phyloP scores from a whole-genome alignment of 2,888 invertebrate species.

The Eledone cirrhosa region DNA sequence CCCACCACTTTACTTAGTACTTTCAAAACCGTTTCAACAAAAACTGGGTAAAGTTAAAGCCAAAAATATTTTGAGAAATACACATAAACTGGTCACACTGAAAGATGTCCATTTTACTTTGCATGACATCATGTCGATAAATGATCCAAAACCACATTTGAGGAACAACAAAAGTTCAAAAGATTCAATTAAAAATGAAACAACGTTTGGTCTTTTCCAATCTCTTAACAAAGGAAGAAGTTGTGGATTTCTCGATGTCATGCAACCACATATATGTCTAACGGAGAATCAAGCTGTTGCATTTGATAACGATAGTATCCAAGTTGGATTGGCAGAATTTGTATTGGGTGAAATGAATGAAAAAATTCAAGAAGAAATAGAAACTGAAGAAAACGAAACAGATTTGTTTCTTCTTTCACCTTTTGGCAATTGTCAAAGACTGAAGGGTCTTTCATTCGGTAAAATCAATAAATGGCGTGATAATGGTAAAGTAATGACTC shows the following conservation, averaged over 20 bases:
- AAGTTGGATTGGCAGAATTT: slow-evolving; percentile 20
- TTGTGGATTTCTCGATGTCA: background rate
- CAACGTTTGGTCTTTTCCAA: background rate
- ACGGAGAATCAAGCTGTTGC: slow-evolving; percentile 3
- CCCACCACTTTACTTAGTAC: background rate
- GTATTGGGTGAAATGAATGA: slow-evolving; percentile 7
- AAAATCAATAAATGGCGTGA: background rate
- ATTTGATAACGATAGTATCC: slow-evolving; percentile 20
- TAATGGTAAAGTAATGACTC: background rate
- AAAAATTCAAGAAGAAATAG: slow-evolving; percentile 10
- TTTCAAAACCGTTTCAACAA: slow-evolving; percentile 3
- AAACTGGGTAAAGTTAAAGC: background rate
- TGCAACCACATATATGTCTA: slow-evolving; percentile 18
- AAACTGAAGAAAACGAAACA: background rate
- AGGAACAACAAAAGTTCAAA: background rate
- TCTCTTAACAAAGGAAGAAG: background rate
- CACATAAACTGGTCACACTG: background rate
- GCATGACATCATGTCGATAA: background rate
- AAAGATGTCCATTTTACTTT: slow-evolving; percentile 11
- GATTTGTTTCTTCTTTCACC: slow-evolving; percentile 9
- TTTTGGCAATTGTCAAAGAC: background rate
- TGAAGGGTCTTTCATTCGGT: background rate
- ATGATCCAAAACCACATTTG: background rate
- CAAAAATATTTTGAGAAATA: slow-evolving; percentile 5
- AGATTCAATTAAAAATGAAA: background rate